Base-by-base conservation (phyloP, 2,797 vertebrate species). In the Sebastes matsubarae region DNA sequence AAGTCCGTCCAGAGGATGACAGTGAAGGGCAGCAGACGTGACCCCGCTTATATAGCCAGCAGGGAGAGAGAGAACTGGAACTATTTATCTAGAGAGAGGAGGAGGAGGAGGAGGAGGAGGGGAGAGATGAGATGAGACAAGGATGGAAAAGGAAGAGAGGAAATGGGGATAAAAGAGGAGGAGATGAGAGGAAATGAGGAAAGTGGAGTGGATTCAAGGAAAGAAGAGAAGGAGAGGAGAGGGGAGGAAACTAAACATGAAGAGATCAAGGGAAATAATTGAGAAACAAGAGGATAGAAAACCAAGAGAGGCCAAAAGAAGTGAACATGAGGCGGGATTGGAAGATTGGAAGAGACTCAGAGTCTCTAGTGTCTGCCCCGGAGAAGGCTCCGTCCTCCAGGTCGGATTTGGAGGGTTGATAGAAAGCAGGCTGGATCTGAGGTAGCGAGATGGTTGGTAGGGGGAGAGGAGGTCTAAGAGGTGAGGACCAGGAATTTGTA, bases 1-100 rank as follows among this genome's bases (percentile, higher is more conserved):
- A 79, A 79, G 75, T 67, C 22, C 8, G 61, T 79, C 30, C 32
- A 52, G 69, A 72, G 67, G 59, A 77, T 55, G 82, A 83, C 64
- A 64, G 46, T 14, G 22, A 55, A 25, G 79, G 81, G 70, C 75
- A 71, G 54, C 25, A 11, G 54, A 72, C 75, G 18, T 79, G 75
- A 78, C 80, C 78, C 60, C 4, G 36, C 10, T 76, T 42, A 73
- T 64, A 55, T 2, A 18, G 52, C 58, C 73, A 25, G 42, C 1
- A 60, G 65, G 66, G 5, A 6, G 36, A 27, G 36, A 63, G 69
- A 34, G n/a, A 58, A 70, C 10, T 60, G 52, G 12, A 59, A 61
- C 34, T 50, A 38, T 80, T 75, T 61, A 58, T 83, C 67, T 14
- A 20, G 24, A 22, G 30, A 64, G 36, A 36, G 32, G 38, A 20